Evolutionary conservation across 2,888 invertebrate species (phyloP).

Genomic region (Cactoblastis cactorum): DNA sequence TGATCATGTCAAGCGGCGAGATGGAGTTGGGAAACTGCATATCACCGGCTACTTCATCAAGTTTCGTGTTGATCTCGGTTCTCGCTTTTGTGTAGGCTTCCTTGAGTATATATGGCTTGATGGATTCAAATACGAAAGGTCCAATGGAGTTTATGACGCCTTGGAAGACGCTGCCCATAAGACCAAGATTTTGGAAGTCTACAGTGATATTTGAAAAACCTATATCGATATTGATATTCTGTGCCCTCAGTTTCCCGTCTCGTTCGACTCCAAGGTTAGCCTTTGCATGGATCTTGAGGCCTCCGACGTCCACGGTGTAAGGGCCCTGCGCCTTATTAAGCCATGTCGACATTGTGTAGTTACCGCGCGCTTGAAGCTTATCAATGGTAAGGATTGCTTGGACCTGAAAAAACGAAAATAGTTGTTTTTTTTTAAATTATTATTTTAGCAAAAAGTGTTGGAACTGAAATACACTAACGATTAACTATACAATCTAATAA

Average conservation of each 20-base stretch:
- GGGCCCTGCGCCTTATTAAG: constrained; percentile 84
- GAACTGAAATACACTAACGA: too few relatives aligned
- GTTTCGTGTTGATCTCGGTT: constrained; percentile 85
- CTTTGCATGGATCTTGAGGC: constrained; percentile 83
- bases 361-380: constrained; percentile 84
- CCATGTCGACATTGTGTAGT: constrained; percentile 86
- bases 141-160: constrained; percentile 90
- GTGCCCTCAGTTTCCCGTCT: constrained; percentile 87
- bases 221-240: constrained; percentile 89
- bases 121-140: constrained; percentile 89
- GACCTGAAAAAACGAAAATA: constrained; percentile 73
- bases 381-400: constrained; percentile 86
- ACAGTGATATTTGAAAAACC: constrained; percentile 86
- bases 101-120: constrained; percentile 90
- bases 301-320: constrained; percentile 86
- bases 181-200: constrained; percentile 90
- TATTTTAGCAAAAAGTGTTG: too few relatives aligned
- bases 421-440: too few relatives aligned
- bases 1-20: constrained; percentile 90
- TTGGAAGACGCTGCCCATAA: constrained; percentile 84
- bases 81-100: constrained; percentile 88
- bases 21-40: constrained; percentile 91
- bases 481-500: too few relatives aligned
- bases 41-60: constrained; percentile 83
- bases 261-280: constrained; percentile 85